phyloP scores from a whole-genome alignment of 2,888 invertebrate genomes.

The Isoperla grammatica region DNA sequence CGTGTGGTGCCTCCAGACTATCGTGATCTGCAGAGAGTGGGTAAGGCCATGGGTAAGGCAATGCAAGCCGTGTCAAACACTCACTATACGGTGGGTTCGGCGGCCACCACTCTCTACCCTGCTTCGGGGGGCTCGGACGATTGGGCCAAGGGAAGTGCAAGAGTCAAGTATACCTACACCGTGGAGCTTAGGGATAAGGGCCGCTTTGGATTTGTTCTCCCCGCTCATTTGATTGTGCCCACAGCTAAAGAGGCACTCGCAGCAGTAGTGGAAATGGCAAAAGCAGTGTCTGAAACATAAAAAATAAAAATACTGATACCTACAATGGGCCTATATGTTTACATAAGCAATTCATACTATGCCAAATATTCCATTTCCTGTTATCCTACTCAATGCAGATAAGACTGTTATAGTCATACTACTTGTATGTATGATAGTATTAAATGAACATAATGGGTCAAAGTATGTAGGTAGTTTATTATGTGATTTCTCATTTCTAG shows the following conservation, averaged over 20 bases:
- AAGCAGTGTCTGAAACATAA: conserved; percentile 10
- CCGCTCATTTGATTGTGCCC: conserved; percentile 66
- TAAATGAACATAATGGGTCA: no score
- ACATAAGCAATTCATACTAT: no score
- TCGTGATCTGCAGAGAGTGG: conserved; percentile 37
- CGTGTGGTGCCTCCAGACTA: conserved; percentile 36
- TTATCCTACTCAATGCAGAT: background rate
- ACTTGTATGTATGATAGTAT: no score
- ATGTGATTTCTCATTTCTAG: no score
- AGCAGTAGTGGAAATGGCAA: conserved; percentile 57
- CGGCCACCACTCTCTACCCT: conserved; percentile 71
- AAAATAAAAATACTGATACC: background rate
- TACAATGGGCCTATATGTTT: background rate
- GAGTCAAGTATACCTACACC: conserved; percentile 83
- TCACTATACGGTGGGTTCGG: conserved; percentile 60
- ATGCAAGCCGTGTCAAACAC: conserved; percentile 35
- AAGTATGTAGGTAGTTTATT: no score
- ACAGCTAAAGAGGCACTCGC: conserved; percentile 71
- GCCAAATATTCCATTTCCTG: background rate
- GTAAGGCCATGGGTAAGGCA: conserved; percentile 37
- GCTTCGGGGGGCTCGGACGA: conserved; percentile 73
- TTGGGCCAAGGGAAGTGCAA: conserved; percentile 80
- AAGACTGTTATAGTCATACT: no score
- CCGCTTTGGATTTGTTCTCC: conserved; percentile 78
- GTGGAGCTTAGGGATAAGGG: conserved; percentile 84